Conservation (phyloP, 2,113 vertebrate genomes). For the Paramisgurnus dabryanus region DNA sequence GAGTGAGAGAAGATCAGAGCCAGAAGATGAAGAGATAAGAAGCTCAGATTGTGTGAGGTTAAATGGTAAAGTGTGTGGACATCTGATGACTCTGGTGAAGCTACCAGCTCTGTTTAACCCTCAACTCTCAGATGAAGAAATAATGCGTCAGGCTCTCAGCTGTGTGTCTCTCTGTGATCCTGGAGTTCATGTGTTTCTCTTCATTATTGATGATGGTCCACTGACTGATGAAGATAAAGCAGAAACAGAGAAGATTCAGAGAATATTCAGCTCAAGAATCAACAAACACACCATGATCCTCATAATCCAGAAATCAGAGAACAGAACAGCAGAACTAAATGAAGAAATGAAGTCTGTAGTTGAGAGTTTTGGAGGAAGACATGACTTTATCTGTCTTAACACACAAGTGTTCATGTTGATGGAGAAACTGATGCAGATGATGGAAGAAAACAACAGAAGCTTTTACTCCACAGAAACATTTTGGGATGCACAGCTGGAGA, state of each 20-base stretch:
- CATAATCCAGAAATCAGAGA: no score
- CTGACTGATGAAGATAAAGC: constrained; percentile 5
- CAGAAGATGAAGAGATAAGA: neutral
- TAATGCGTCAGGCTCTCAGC: neutral
- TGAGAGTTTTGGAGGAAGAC: neutral
- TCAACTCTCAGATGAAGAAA: constrained; percentile 19
- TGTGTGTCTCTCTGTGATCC: constrained; percentile 24
- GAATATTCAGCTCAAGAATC: neutral
- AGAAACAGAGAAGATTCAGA: neutral
- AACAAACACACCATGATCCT: constrained; percentile 27
- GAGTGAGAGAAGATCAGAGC: neutral
- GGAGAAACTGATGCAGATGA: no score
- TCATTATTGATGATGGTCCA: neutral
- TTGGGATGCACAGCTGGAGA: no score
- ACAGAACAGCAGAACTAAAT: no score
- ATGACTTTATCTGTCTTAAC: neutral
- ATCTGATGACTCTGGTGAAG: constrained; percentile 7
- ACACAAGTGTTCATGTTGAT: neutral
- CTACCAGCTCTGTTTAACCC: constrained; percentile 34
- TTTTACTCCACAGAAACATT: no score
- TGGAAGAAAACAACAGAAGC: no score
- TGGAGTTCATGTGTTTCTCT: constrained; percentile 9
- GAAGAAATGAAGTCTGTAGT: no score
- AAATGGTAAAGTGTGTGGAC: neutral
- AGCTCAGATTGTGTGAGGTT: constrained; percentile 12